phyloP scores from a whole-genome alignment of 2,888 invertebrate genomes.

The Calameuta idolon region DNA sequence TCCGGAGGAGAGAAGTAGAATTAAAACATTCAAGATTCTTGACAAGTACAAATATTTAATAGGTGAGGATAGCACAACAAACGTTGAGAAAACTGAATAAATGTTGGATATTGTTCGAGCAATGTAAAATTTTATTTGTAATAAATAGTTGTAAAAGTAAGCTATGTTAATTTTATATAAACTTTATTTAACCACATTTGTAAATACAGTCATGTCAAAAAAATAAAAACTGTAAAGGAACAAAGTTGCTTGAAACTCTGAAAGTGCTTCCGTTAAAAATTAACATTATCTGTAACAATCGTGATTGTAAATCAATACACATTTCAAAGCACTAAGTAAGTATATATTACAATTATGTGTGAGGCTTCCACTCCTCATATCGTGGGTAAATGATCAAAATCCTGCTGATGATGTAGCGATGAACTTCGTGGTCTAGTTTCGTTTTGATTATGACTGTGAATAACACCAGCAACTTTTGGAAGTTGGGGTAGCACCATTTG shows the following conservation, averaged over 20 bases:
- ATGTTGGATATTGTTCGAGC: background rate
- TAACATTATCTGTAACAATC: slow-evolving; percentile 25
- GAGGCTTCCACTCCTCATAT: slow-evolving; percentile 72
- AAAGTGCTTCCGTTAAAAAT: background rate
- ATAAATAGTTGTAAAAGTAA: background rate
- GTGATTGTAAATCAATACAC: slow-evolving; percentile 37
- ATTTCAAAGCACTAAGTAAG: background rate
- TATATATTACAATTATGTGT: slow-evolving; percentile 33
- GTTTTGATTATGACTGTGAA: slow-evolving; percentile 67
- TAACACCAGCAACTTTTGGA: slow-evolving; percentile 70
- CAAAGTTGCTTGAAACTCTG: background rate
- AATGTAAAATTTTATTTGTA: background rate
- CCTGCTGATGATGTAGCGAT: slow-evolving; percentile 66
- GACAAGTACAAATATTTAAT: background rate
- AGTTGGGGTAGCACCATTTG: slow-evolving; percentile 78
- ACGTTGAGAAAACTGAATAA: background rate
- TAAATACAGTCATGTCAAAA: background rate
- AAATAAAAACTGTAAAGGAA: background rate
- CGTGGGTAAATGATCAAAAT: slow-evolving; percentile 79
- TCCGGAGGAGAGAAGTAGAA: background rate
- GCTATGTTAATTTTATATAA: background rate
- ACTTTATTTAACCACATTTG: background rate
- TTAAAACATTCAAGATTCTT: background rate
- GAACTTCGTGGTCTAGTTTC: slow-evolving; percentile 59
- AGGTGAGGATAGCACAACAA: background rate